Evolutionary conservation across 2,888 invertebrate genomes (phyloP).

Genomic region (Folsomia candida): DNA sequence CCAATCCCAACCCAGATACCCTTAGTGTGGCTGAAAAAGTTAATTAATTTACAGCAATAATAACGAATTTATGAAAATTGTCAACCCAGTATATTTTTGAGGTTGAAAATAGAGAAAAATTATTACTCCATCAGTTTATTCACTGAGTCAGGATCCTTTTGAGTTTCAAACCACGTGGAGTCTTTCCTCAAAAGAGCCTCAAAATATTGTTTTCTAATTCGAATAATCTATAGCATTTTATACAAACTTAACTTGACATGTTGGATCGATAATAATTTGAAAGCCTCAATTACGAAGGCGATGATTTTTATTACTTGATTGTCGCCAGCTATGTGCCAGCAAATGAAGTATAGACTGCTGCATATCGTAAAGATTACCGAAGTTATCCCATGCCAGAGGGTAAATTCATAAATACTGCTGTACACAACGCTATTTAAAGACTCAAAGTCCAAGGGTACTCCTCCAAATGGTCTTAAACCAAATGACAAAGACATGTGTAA

Average conservation of each 20-base stretch:
- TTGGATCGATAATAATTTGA: not conserved
- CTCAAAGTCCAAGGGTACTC: not conserved
- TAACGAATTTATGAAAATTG: too few species aligned
- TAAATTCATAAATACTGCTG: not conserved
- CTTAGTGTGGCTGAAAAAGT: constrained; percentile 28
- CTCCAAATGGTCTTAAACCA: not conserved
- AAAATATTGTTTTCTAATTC: constrained; percentile 29
- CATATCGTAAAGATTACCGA: constrained; percentile 15
- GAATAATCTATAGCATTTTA: not conserved
- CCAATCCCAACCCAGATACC: constrained; percentile 35
- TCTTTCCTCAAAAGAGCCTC: constrained; percentile 37
- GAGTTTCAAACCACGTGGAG: constrained; percentile 31
- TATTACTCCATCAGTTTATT: constrained; percentile 36
- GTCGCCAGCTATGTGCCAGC: constrained; percentile 35
- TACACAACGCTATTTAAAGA: not conserved
- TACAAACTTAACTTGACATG: not conserved
- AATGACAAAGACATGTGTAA: not conserved
- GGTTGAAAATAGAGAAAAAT: too few species aligned
- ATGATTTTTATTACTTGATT: constrained; percentile 21
- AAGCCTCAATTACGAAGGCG: not conserved
- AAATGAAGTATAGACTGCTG: constrained; percentile 31
- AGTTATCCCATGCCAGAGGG: not conserved
- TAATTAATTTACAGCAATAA: too few species aligned
- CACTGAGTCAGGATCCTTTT: constrained; percentile 24
- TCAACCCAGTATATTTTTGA: too few species aligned